Evolutionary conservation across 2,113 vertebrate species (phyloP), one percentile per base, ranked within the genome.

Genomic region (Diglossa brunneiventris): DNA sequence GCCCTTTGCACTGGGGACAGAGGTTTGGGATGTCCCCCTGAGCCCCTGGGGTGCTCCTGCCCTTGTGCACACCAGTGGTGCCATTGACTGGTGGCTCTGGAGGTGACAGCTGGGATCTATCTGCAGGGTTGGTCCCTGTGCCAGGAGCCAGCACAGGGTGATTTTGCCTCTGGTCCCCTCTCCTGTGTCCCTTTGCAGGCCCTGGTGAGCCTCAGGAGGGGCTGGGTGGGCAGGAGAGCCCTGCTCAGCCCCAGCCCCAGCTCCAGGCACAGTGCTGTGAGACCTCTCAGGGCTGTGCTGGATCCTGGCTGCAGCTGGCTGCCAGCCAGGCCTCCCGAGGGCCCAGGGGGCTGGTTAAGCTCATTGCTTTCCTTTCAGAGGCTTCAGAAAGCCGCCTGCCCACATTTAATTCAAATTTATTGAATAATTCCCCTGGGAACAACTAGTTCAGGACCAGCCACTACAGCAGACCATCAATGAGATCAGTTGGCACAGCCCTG

Each of bases 281-380:
- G 42, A 56, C 33, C 14, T 50, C 78, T 63, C 44, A 39, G 46
- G 86, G 90, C 83, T 81, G 83, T 0, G 2, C 68, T 0, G 37
- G 56, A 52, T 83, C 55, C 79, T 69, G 92, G 83, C 78, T 82
- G 39, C 0, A 4, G 10, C 91, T 97, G 97, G 93, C 94, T 93
- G 92, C 75, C 37, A 5, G 89, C 95, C 97, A 97, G 93, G 15
- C 89, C 93, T 83, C 31, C 52, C 0, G 1, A 83, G 37, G 83
- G 87, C 96, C 95, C 96, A 91, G 37, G 94, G 94, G 96, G 89
- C 92, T 81, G 91, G 1, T 96, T 97, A 97, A 93, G 92, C 87
- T 96, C 95, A 95, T 92, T 85, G 94, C 91, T 95, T 95, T 82
- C 62, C 88, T 94, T 94, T 94, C 90, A 84, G 90, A 93, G 73